Base-by-base conservation (phyloP, 1,140 invertebrate genomes). In the Sminthurides bifidus region DNA sequence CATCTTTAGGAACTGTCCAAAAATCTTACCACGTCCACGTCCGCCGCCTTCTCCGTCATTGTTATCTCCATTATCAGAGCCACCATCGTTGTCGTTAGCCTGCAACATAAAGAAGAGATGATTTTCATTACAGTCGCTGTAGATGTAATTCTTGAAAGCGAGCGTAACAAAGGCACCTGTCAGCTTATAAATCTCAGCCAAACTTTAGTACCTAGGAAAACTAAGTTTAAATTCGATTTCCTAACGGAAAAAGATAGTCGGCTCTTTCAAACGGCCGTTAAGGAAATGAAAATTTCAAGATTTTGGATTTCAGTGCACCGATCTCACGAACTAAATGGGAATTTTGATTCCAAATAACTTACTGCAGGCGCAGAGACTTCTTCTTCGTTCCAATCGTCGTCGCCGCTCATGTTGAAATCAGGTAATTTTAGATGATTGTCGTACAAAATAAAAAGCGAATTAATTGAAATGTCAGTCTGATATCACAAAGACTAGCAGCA, bases 331-430 rank as follows among this genome's bases (percentile, higher is more conserved):
- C n/a, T n/a, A n/a, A n/a, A 5, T 1, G 29, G n/a, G 1, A n/a
- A 29, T 23, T 23, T 23, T 12, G 48, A 21, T 10, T 27, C n/a
- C 17, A 50, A 35, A 0, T 30, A 5, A 3, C 6, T 21, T 31
- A 33, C n/a, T 4, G 37, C 48, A 8, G 48, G 48, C 3, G 48
- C 17, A 12, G 15, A 0, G 15, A 26, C 19, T 6, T 29, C 19
- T 2, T 43, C 52, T 33, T 54, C 38, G 14, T 38, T 27, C 51
- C 38, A 43, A 27, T 40, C 38, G 15, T 41, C 54, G 15, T 50
- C 29, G n/a, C n/a, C n/a, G n/a, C n/a, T n/a, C n/a, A n/a, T n/a
- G n/a, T n/a, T n/a, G n/a, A n/a, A n/a, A n/a, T n/a, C n/a, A n/a
- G n/a, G n/a, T n/a, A n/a, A n/a, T n/a, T n/a, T n/a, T n/a, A n/a